Base-by-base conservation (phyloP, 2,888 invertebrate species). In the Diaprepes abbreviatus region DNA sequence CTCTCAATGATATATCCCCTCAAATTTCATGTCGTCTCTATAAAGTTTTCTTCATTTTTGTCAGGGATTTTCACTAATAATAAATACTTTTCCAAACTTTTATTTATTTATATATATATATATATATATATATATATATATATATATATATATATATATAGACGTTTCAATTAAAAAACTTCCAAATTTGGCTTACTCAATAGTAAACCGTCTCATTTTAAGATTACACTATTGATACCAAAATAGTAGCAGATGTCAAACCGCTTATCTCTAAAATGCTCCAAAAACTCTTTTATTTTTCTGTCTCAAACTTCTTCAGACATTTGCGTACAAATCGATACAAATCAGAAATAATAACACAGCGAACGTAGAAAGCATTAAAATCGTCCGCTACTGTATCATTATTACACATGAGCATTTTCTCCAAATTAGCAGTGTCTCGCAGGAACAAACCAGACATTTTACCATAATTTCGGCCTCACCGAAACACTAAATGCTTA, bases 381-480 rank as follows among this genome's bases (percentile, higher is more conserved):
- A 59, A 40, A 40, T 19, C 12, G 31, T 12, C 64, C 60, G 79
- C 80, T 80, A 79, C 80, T 78, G 80, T 81, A 78, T 80, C 75
- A 81, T 81, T 80, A 81, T 78, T 66, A 76, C 77, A 74, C 79
- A 75, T 77, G 75, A 78, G 77, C 76, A 78, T 79, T 78, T 79
- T 77, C 76, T 72, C 75, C 72, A 79, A 80, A 80, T 80, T 79
- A 76, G 75, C 77, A 79, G 78, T 79, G 77, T 74, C 75, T 63
- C 72, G 73, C 5, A 72, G 73, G 74, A 66, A 59, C 77, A 75
- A 77, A 74, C 76, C 73, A 76, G 75, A 77, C 33, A 78, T 45
- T 78, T 81, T 80, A 79, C 73, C 79, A 79, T 80, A 81, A 79
- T 79, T 78, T 77, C 69, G 70, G 74, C 67, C 50, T 36, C 52